Conservation (phyloP, 1,140 invertebrate genomes). For the Aphaenogaster rudis region DNA sequence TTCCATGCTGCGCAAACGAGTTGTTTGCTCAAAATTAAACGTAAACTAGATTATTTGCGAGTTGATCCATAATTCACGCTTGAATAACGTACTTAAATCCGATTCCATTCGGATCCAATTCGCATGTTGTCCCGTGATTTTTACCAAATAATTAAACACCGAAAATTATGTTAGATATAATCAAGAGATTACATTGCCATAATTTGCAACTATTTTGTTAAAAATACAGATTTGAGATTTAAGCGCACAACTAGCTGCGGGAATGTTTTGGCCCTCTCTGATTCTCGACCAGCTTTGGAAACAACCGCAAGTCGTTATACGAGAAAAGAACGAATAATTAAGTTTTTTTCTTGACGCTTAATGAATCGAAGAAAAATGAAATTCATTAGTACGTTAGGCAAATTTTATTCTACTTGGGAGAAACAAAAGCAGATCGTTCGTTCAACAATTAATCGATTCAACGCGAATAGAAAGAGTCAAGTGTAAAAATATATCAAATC, state of each 20-base stretch:
- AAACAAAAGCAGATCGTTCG: not conserved
- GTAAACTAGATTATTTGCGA: conserved; percentile 22
- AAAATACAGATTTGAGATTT: not conserved
- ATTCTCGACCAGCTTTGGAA: not conserved
- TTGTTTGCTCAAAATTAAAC: conserved; percentile 43
- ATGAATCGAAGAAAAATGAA: conserved; percentile 31
- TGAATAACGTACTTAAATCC: conserved; percentile 15
- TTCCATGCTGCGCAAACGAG: conserved; percentile 11
- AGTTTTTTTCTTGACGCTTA: conserved; percentile 11
- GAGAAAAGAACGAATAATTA: conserved; percentile 29
- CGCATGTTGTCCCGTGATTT: not conserved
- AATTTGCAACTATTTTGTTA: not conserved
- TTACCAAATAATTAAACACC: not conserved
- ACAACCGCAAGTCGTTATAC: conserved; percentile 21
- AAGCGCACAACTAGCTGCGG: not conserved
- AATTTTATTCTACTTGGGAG: conserved; percentile 25
- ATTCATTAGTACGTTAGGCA: not conserved
- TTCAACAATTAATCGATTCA: not conserved
- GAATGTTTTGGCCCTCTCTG: conserved; percentile 1
- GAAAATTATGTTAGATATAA: not conserved
- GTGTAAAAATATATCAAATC: not conserved
- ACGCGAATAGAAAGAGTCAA: not conserved
- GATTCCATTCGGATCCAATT: not conserved
- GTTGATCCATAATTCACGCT: conserved; percentile 32
- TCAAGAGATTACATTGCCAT: not conserved